A percentile compares a stretch with the other conserved stretches of the same genome.
Conservation (phyloP, 2,888 invertebrate species). For the Trissoscelio sp. region DNA sequence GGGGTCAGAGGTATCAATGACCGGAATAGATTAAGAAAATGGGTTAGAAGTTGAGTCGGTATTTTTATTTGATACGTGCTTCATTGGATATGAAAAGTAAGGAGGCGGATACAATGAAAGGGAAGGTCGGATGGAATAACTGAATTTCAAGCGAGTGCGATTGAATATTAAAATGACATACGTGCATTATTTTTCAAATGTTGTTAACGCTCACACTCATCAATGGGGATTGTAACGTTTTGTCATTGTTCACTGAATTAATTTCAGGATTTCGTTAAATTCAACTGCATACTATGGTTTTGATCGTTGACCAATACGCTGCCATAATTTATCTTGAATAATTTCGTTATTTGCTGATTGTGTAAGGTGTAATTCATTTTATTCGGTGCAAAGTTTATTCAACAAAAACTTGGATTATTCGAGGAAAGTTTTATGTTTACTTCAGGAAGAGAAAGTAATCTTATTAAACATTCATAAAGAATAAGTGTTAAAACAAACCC, state of each 20-base stretch:
- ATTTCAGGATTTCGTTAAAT: background rate
- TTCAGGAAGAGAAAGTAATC: slow-evolving; percentile 19
- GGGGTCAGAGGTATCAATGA: background rate
- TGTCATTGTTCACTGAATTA: background rate
- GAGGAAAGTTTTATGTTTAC: slow-evolving; percentile 30
- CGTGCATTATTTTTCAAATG: background rate
- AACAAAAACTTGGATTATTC: slow-evolving; percentile 29
- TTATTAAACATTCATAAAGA: slow-evolving; percentile 43
- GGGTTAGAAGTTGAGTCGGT: slow-evolving; percentile 8
- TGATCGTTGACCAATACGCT: too few relatives aligned
- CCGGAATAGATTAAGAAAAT: slow-evolving; percentile 6
- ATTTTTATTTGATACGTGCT: background rate
- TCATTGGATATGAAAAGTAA: background rate
- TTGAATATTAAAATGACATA: slow-evolving; percentile 17
- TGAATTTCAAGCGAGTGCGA: slow-evolving; percentile 20
- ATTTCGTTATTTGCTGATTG: background rate
- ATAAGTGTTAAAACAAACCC: slow-evolving; percentile 28
- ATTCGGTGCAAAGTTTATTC: slow-evolving; percentile 7
- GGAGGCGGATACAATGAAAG: background rate
- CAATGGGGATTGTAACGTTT: background rate
- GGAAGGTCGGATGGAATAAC: slow-evolving; percentile 14
- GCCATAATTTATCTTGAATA: too few relatives aligned
- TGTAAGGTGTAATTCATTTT: slow-evolving; percentile 7
- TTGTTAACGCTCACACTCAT: background rate
- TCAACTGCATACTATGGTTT: background rate